Conservation (phyloP, 2,888 invertebrate genomes). For the Athalia rosae region DNA sequence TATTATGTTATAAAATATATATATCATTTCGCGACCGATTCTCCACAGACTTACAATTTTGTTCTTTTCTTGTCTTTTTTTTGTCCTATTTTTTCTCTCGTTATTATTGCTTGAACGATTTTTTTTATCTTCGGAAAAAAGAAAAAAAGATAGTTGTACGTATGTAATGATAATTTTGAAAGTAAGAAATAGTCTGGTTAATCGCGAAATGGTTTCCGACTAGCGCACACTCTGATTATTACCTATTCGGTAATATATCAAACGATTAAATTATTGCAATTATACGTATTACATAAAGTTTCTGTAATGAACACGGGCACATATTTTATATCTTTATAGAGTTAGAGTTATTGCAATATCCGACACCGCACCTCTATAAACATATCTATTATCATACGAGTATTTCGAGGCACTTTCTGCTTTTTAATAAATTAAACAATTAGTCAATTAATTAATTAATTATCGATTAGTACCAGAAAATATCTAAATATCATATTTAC, state of each 20-base stretch:
- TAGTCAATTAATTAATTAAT: background rate
- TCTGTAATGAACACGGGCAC: too few species aligned
- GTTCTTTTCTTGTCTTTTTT: background rate
- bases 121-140: background rate
- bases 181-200: conserved; percentile 49
- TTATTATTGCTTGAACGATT: background rate
- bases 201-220: conserved; percentile 65
- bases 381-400: conserved; percentile 36
- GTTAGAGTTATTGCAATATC: conserved; percentile 40
- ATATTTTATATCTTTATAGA: too few species aligned
- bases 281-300: background rate
- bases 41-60: conserved; percentile 23
- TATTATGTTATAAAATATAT: conserved; percentile 7
- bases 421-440: background rate
- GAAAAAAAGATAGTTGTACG: background rate
- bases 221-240: conserved; percentile 67
- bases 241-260: conserved; percentile 55
- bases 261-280: conserved; percentile 49
- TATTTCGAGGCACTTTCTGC: conserved; percentile 41
- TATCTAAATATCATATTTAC: conserved; percentile 48
- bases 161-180: background rate
- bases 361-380: conserved; percentile 9
- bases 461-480: conserved; percentile 8
- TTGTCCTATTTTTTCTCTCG: background rate
- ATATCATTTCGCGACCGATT: conserved; percentile 39